A percentile compares a stretch with the other conserved stretches of the same genome.
These are phyloP conservation scores for Meles meles DNA, from an alignment of 2,113 vertebrate species.

Conservation along the genomic window DNA sequence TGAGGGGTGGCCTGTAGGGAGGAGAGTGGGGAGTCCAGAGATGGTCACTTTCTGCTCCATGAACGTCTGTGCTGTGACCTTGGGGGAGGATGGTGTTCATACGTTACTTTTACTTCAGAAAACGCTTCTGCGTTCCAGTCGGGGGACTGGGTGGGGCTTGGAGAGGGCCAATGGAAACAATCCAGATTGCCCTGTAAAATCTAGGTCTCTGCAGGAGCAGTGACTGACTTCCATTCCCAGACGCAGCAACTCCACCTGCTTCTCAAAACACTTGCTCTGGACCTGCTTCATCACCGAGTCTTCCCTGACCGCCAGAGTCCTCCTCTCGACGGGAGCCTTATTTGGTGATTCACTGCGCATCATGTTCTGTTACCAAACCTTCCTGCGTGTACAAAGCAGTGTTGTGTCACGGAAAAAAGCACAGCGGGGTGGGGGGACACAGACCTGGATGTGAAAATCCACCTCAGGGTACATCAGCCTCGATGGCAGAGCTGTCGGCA, in stretches of 20 bases:
- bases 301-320: neutral
- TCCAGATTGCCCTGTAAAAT: neutral
- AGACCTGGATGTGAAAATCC: neutral
- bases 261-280: neutral
- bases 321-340: neutral
- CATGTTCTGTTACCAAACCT: neutral
- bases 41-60: neutral
- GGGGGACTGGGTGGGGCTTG: neutral
- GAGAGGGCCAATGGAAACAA: neutral
- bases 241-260: neutral
- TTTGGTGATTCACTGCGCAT: neutral
- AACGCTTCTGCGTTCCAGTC: neutral
- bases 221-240: neutral
- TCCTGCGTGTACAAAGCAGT: neutral
- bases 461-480: fast-evolving
- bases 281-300: neutral
- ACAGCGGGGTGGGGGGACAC: no score
- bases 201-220: neutral
- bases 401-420: neutral
- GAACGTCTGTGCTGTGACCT: neutral
- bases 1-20: fast-evolving
- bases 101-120: neutral
- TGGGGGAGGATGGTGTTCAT: neutral
- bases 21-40: neutral
- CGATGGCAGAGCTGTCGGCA: fast-evolving